phyloP scores from a whole-genome alignment of 2,888 invertebrate genomes.

The Polylopha cassiicola region DNA sequence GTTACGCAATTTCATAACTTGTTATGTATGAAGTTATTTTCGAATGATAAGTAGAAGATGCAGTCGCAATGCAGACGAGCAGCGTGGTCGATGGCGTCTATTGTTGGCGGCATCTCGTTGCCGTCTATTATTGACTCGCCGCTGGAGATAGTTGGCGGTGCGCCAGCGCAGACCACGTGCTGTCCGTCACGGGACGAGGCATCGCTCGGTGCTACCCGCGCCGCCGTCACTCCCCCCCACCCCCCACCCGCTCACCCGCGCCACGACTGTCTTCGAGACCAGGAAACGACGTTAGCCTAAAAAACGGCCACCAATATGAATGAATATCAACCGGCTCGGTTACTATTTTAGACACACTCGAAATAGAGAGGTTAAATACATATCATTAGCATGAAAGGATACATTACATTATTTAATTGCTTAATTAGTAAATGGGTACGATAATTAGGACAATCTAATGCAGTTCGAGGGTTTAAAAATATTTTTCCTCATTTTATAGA shows the following conservation, averaged over 20 bases:
- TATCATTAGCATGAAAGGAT: too few species aligned
- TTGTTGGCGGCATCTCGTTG: slow-evolving; percentile 76
- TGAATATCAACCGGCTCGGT: slow-evolving; percentile 19
- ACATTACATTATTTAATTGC: too few species aligned
- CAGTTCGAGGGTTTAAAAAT: too few species aligned
- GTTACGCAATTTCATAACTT: too few species aligned
- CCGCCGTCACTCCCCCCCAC: background rate
- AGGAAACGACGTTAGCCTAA: slow-evolving; percentile 31
- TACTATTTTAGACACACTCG: slow-evolving; percentile 20
- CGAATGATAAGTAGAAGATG: slow-evolving; percentile 6
- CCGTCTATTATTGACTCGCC: slow-evolving; percentile 76
- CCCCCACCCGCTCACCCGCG: slow-evolving; percentile 35
- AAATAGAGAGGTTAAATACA: too few species aligned
- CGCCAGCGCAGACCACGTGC: slow-evolving; percentile 73
- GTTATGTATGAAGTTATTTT: background rate
- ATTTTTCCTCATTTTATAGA: too few species aligned
- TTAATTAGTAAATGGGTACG: too few species aligned
- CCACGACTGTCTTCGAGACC: slow-evolving; percentile 4
- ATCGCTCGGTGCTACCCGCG: slow-evolving; percentile 46
- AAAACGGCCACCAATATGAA: slow-evolving; percentile 33
- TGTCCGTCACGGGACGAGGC: slow-evolving; percentile 66
- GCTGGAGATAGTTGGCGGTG: slow-evolving; percentile 74
- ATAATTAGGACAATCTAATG: too few species aligned
- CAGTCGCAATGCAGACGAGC: slow-evolving; percentile 32
- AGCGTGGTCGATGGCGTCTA: slow-evolving; percentile 59